Conservation (phyloP, 2,797 vertebrate genomes). For the Macroramphosus scolopax region DNA sequence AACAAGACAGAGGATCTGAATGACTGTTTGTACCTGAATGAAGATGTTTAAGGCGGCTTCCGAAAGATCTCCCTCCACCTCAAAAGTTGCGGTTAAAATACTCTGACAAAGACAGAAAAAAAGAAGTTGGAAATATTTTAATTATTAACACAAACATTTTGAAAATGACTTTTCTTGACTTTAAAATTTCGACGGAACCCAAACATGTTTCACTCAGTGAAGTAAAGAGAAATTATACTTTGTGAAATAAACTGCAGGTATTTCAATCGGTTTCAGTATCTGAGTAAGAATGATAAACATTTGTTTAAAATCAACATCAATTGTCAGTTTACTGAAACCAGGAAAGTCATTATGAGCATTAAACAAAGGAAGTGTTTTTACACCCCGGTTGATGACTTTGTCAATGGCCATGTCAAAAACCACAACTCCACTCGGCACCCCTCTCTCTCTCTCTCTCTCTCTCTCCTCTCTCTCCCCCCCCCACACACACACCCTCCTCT, state of each 20-base stretch:
- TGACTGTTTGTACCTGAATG: conserved; percentile 83
- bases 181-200: too few species aligned
- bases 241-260: too few species aligned
- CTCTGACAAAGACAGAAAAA: conserved; percentile 73
- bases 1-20: conserved; percentile 1
- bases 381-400: conserved; percentile 53
- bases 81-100: conserved; percentile 92
- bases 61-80: conserved; percentile 83
- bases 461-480: not conserved
- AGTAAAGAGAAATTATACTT: too few species aligned
- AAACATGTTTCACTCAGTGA: too few species aligned
- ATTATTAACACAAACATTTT: too few species aligned
- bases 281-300: not conserved
- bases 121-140: too few species aligned
- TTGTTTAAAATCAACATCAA: not conserved
- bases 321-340: conserved; percentile 32
- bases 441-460: conserved; percentile 4
- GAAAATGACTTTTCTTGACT: too few species aligned
- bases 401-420: conserved; percentile 55
- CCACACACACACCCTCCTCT: conserved; percentile 26
- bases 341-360: conserved; percentile 37
- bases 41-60: conserved; percentile 89
- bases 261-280: too few species aligned
- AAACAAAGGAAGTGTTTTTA: conserved; percentile 53
- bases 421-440: conserved; percentile 41